These are phyloP conservation scores for Gnathonemus longibarbis DNA, from an alignment of 2,113 vertebrate genomes.

Conservation along the genomic window DNA sequence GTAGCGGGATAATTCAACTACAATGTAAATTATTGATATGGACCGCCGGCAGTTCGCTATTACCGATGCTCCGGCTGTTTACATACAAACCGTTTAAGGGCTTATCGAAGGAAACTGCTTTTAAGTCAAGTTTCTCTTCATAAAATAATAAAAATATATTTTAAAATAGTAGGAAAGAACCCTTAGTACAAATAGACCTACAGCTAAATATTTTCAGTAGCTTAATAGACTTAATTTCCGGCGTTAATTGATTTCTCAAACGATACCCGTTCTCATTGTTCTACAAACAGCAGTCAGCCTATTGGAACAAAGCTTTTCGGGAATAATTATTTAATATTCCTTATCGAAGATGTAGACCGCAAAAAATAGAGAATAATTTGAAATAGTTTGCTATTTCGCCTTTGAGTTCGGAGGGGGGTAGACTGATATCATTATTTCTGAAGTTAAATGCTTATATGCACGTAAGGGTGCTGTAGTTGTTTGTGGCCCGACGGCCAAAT, in stretches of 20 bases:
- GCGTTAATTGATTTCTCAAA: background rate
- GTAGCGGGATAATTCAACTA: background rate
- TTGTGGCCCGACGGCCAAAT: background rate
- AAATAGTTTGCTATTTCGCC: background rate
- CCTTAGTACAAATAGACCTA: background rate
- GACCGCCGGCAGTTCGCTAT: background rate
- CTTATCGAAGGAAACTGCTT: background rate
- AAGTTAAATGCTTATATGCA: background rate
- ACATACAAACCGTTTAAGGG: background rate
- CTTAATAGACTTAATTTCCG: background rate
- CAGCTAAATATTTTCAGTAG: background rate
- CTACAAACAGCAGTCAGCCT: background rate
- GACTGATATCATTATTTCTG: background rate
- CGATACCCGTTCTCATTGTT: background rate
- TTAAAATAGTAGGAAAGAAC: background rate
- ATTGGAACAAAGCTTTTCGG: background rate
- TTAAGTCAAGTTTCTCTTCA: background rate
- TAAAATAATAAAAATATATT: background rate
- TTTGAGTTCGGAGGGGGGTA: background rate
- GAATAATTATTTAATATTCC: background rate
- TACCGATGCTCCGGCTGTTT: background rate
- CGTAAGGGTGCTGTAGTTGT: background rate
- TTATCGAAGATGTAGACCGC: background rate
- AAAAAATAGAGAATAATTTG: background rate
- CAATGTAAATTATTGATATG: background rate